Percentiles rank a stretch among this genome's conserved stretches.
phyloP scores from a whole-genome alignment of 92 coral and sea anemone genomes.

The Parazoanthus swiftii region DNA sequence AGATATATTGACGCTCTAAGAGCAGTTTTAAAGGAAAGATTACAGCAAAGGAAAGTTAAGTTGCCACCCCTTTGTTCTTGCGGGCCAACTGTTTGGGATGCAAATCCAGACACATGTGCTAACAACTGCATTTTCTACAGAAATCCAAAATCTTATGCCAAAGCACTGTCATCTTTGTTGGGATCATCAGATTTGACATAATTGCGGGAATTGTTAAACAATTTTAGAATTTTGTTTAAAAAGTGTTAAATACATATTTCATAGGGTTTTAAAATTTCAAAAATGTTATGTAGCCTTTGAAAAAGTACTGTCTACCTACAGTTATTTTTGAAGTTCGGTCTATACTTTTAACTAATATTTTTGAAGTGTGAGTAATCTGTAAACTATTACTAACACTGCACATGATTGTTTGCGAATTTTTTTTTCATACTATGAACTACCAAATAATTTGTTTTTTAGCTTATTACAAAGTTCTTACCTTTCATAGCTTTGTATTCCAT shows the following conservation, averaged over 20 bases:
- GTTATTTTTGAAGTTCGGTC: no score
- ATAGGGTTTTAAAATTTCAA: not conserved
- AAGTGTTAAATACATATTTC: no score
- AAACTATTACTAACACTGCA: not conserved
- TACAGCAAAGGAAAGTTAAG: constrained; percentile 58
- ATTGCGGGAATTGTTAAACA: not conserved
- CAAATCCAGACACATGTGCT: constrained; percentile 95
- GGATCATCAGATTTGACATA: constrained; percentile 55
- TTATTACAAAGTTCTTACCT: no score
- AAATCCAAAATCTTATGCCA: constrained; percentile 92
- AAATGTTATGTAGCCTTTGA: no score
- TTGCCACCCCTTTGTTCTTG: constrained; percentile 89
- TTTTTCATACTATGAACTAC: no score
- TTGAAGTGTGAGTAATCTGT: no score
- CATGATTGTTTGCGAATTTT: not conserved
- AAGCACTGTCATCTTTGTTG: constrained; percentile 86
- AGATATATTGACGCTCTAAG: constrained; percentile 86
- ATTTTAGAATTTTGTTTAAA: not conserved
- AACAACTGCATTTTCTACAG: constrained; percentile 94
- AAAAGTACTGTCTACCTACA: not conserved
- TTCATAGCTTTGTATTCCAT: no score
- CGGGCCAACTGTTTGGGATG: constrained; percentile 94
- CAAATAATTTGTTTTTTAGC: no score
- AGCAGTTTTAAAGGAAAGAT: constrained; percentile 77
- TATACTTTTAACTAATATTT: no score